A percentile compares a stretch with the other conserved stretches of the same genome.
Conservation (phyloP, 1,140 invertebrate species). For the Trinorchestia longiramus region DNA sequence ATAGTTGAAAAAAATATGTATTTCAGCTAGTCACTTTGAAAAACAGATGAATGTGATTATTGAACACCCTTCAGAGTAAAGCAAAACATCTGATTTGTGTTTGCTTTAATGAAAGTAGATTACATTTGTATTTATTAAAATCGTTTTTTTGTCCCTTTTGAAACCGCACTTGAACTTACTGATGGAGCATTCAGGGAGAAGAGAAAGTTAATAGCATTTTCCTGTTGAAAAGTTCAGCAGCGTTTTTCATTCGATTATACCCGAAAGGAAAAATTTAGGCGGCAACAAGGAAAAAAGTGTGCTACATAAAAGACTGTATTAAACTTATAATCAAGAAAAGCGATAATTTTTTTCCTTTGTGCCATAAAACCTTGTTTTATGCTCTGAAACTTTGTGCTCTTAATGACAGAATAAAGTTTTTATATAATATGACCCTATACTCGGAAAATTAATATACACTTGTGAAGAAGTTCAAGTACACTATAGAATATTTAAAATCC, state of each 20-base stretch:
- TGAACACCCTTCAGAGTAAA: neutral
- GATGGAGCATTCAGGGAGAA: neutral
- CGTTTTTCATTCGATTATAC: neutral
- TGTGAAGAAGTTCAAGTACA: no score
- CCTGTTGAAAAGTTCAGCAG: neutral
- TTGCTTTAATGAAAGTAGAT: conserved; percentile 20
- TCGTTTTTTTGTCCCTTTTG: neutral
- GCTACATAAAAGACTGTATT: no score
- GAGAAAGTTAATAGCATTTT: neutral
- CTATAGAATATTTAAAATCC: no score
- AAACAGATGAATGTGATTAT: conserved; percentile 15
- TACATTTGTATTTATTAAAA: conserved; percentile 29
- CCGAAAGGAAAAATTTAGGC: no score
- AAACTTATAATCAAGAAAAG: no score
- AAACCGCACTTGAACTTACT: neutral
- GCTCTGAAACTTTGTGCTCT: no score
- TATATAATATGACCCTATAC: no score
- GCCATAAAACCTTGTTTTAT: no score
- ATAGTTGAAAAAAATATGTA: neutral
- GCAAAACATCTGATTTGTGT: conserved; percentile 23
- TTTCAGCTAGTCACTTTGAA: conserved; percentile 32
- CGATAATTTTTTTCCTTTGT: no score
- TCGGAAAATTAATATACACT: no score
- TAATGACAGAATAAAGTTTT: no score
- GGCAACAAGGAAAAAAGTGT: no score